A percentile compares a stretch with the other conserved stretches of the same genome.
These are phyloP conservation scores for Sarcophaga caerulescens DNA, from an alignment of 2,888 invertebrate genomes.

Conservation along the genomic window DNA sequence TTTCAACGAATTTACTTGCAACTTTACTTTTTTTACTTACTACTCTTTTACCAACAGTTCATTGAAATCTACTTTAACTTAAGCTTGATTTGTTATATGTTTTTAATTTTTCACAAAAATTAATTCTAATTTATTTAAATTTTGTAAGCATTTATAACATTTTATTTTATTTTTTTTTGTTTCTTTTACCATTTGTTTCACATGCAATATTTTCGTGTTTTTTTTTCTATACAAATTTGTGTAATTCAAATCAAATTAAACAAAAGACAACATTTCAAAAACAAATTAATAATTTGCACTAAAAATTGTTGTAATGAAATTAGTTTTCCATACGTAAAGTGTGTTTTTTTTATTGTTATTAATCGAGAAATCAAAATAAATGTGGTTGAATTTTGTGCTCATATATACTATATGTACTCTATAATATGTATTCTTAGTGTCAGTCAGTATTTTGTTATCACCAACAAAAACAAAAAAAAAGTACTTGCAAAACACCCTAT, in stretches of 20 bases:
- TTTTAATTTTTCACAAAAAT: constrained; percentile 12
- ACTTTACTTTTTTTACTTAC: too few relatives aligned
- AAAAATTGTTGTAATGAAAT: constrained; percentile 56
- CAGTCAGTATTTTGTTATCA: constrained; percentile 58
- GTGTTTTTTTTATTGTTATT: constrained; percentile 15
- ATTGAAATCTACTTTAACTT: neutral
- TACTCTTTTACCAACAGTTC: neutral
- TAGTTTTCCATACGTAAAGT: constrained; percentile 1
- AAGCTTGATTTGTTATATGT: constrained; percentile 5
- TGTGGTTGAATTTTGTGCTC: constrained; percentile 77
- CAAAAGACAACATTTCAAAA: neutral
- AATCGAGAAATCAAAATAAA: constrained; percentile 67
- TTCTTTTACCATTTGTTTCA: constrained; percentile 34
- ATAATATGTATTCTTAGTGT: constrained; percentile 50
- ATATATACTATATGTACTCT: constrained; percentile 34
- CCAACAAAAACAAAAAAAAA: constrained; percentile 33
- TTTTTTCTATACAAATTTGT: constrained; percentile 15
- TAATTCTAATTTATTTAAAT: constrained; percentile 10
- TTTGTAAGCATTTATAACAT: constrained; percentile 41
- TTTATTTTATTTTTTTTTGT: neutral
- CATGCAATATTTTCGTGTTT: constrained; percentile 31
- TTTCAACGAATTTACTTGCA: too few relatives aligned
- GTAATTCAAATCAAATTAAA: constrained; percentile 17
- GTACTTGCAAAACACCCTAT: constrained; percentile 31
- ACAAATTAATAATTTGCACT: constrained; percentile 19